Evolutionary conservation across 2,113 vertebrate genomes (phyloP), one percentile per base, ranked within the genome.

Genomic region (Mesitornis unicolor): DNA sequence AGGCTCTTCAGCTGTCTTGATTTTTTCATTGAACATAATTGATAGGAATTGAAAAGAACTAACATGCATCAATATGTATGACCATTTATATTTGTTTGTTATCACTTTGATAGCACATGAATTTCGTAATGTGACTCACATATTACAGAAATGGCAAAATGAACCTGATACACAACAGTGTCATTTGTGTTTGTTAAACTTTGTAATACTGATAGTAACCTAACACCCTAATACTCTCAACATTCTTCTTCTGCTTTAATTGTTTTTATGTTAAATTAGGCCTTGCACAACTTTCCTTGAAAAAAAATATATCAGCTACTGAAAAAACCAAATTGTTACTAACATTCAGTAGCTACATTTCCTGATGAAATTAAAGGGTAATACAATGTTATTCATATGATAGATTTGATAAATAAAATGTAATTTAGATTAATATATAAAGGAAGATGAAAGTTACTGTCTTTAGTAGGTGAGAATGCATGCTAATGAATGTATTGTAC

Each of bases 71-170:
- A 57, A 29, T 65, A 29, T 95, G 31, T 95, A 63, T 69, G 74
- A 93, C 26, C 8, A 4, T 85, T 91, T 94, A 83, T 35, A 54
- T 84, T 90, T 96, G 80, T 91, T 95, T 92, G 26, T 93, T 84
- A 89, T 28, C 89, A 69, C 45, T 93, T 74, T 74, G 61, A 61
- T 85, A 91, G 57, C 90, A 74, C 7, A 11, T 87, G 60, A 60
- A 95, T 95, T 96, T 97, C 79, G 16, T 90, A 95, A 50, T 75
- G 28, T 78, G 78, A 78, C 18, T 85, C 65, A 91, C 88, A 79
- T 79, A 64, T 94, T 94, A 87, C 75, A 89, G 57, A 91, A 95
- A 80, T 43, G 21, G 64, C 57, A 97, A 74, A 96, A 97, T 88
- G 20, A 89, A 80, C 17, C 36, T 83, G 42, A 90, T 67, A 61